Base-by-base conservation (phyloP, 2,113 vertebrate species). In the Amblyopsis rosae region DNA sequence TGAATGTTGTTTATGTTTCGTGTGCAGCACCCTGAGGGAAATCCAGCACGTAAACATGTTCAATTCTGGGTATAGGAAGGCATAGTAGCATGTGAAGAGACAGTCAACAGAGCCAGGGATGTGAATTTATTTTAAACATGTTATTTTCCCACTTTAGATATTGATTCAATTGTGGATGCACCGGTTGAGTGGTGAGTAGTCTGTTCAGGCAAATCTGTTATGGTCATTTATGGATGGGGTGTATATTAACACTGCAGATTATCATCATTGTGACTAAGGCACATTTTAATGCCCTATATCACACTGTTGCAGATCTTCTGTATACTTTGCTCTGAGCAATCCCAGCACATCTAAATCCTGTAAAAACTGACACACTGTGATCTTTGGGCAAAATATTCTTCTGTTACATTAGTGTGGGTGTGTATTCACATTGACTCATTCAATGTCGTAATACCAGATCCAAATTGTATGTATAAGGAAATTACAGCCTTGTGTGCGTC, bases 251-350 rank as follows among this genome's bases (percentile, higher is more conserved):
- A 59, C 70, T 65, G 67, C 41, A 3, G 26, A 26, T 26, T 26
- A 26, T 26, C 26, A 26, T 26, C 26, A 26, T 26, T 26, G 26
- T 26, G 26, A 26, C 60, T 73, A 66, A 59, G 63, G 73, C 69
- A 11, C n/a, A 58, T 68, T 77, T 3, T 12, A 54, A 54, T 62
- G 50, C 56, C 45, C 61, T 65, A 73, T 77, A 26, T 81, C 70
- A 72, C 67, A 76, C 76, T 49, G 70, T 12, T 48, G 62, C 48
- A 59, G 48, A 33, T 64, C 55, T 26, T 26, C 26, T 26, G 26
- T 45, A 9, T 0, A 6, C 62, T n/a, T 60, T 60, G 2, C 17
- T 41, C 7, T 9, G 35, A 35, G 13, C 6, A 33, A 33, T 55
- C 54, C 0, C 10, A 17, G 16, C 3, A 33, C 35, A 41, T 41